These are phyloP conservation scores for Nyctibius bracteatus DNA, from an alignment of 2,113 vertebrate species.

Conservation along the genomic window DNA sequence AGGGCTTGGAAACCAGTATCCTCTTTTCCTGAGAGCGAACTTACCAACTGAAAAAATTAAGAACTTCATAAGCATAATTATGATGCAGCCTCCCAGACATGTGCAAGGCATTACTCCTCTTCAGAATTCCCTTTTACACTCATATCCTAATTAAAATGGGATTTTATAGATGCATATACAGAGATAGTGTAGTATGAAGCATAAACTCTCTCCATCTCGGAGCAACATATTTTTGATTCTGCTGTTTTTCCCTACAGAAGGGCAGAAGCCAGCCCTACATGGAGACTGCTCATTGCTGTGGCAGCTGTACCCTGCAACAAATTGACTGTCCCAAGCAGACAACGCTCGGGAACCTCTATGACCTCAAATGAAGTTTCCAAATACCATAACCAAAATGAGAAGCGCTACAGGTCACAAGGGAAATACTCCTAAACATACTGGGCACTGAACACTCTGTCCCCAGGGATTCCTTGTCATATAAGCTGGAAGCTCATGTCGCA, in stretches of 20 bases:
- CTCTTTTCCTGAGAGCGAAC: neutral
- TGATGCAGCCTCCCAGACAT: accelerated
- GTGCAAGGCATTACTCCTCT: neutral
- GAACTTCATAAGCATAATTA: neutral
- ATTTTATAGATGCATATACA: neutral
- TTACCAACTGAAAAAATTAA: neutral
- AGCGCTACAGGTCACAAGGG: neutral
- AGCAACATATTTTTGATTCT: neutral
- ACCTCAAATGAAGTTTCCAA: neutral
- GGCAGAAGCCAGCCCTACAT: neutral
- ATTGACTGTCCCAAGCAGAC: neutral
- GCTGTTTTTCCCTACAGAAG: neutral
- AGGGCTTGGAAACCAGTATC: neutral
- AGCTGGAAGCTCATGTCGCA: accelerated
- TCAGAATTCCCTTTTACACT: neutral
- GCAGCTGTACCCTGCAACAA: neutral
- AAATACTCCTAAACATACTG: neutral
- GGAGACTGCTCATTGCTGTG: accelerated
- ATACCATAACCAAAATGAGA: neutral
- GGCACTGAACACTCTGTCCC: neutral
- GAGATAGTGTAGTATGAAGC: neutral
- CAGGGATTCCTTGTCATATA: neutral
- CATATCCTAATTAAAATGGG: neutral
- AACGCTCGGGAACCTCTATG: neutral
- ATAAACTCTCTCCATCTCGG: neutral